phyloP scores from a whole-genome alignment of 2,797 vertebrate species.

The Tachyglossus aculeatus region DNA sequence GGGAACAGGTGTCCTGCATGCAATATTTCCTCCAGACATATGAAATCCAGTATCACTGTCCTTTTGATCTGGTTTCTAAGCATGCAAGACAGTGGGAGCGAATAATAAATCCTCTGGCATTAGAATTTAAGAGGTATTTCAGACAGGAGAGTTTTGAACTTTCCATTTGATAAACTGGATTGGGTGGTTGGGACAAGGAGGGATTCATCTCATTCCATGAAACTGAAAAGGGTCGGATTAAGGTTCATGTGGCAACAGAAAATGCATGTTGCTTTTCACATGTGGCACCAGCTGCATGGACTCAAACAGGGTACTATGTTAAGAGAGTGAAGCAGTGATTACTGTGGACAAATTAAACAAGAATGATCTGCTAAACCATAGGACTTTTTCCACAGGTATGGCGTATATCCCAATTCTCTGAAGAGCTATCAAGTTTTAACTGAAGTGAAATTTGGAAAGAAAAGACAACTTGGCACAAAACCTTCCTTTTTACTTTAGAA shows the following conservation, averaged over 20 bases:
- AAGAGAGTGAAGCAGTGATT: neutral
- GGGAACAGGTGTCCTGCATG: conserved; percentile 21
- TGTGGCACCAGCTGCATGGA: neutral
- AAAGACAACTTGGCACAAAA: neutral
- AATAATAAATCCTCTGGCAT: conserved; percentile 21
- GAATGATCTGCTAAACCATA: rapidly evolving
- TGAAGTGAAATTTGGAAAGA: neutral
- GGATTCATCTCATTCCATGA: neutral
- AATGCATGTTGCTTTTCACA: neutral
- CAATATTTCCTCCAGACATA: conserved; percentile 40
- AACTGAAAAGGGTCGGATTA: neutral
- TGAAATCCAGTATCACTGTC: conserved; percentile 46
- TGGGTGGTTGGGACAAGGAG: neutral
- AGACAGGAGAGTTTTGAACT: neutral
- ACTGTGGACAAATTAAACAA: neutral
- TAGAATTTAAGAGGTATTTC: neutral
- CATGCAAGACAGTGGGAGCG: conserved; percentile 5
- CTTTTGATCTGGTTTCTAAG: conserved; percentile 38
- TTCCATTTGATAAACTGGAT: conserved; percentile 12
- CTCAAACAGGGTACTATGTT: neutral
- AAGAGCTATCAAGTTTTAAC: neutral
- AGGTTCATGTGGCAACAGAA: neutral
- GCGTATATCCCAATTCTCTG: neutral
- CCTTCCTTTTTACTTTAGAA: neutral
- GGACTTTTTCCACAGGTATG: neutral